A percentile compares a stretch with the other conserved stretches of the same genome.
phyloP scores from a whole-genome alignment of 2,888 invertebrate species.

The Electrophaes corylata region DNA sequence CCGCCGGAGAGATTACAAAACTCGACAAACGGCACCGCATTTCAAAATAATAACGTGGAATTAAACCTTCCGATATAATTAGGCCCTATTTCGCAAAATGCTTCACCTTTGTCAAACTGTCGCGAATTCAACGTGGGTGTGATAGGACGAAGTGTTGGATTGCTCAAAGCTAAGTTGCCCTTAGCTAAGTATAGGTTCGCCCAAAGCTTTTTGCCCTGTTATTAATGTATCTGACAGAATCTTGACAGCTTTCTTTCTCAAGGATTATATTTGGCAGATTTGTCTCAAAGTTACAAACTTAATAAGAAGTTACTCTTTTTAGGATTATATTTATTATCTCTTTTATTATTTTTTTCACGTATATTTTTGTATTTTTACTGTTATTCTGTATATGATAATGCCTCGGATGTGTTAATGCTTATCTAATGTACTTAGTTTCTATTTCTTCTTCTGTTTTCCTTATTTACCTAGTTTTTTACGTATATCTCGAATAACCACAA shows the following conservation, averaged over 20 bases:
- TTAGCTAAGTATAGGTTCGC: slow-evolving; percentile 15
- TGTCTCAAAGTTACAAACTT: neutral
- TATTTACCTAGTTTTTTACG: no score
- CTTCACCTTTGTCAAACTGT: slow-evolving; percentile 38
- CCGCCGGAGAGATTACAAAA: slow-evolving; percentile 17
- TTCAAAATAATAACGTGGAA: slow-evolving; percentile 29
- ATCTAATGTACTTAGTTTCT: no score
- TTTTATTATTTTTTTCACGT: neutral
- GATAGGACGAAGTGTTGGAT: slow-evolving; percentile 27
- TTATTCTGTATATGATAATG: no score
- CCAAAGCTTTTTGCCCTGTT: slow-evolving; percentile 19
- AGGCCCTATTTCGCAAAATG: slow-evolving; percentile 24
- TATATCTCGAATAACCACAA: no score
- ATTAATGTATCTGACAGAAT: slow-evolving; percentile 18
- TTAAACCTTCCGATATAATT: slow-evolving; percentile 29
- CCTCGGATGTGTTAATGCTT: no score
- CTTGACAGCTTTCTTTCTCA: slow-evolving; percentile 8
- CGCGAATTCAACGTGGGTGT: slow-evolving; percentile 32
- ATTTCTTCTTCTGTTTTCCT: no score
- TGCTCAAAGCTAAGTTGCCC: slow-evolving; percentile 14
- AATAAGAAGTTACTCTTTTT: no score
- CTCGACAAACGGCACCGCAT: slow-evolving; percentile 26
- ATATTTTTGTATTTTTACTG: neutral
- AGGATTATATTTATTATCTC: no score
- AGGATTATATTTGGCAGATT: slow-evolving; percentile 4